These are phyloP conservation scores for Burhinus oedicnemus DNA, from an alignment of 2,113 vertebrate species.

Conservation along the genomic window DNA sequence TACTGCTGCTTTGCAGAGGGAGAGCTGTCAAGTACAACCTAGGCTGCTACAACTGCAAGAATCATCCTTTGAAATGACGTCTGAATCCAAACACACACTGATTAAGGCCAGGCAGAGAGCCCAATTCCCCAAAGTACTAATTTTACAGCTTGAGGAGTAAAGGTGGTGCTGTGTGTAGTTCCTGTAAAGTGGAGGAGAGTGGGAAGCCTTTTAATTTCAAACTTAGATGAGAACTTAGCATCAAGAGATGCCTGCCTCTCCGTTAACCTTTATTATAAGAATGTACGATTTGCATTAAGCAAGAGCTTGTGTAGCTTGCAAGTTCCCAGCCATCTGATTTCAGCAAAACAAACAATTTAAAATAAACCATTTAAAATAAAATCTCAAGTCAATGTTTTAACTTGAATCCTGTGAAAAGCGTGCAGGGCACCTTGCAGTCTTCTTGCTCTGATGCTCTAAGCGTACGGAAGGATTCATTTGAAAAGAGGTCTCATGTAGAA, in stretches of 20 bases:
- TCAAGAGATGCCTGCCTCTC: neutral
- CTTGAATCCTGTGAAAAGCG: conserved; percentile 27
- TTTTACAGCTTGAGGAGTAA: conserved; percentile 40
- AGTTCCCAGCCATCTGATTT: neutral
- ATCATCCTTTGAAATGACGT: neutral
- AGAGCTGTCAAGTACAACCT: conserved; percentile 19
- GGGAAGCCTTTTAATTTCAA: conserved; percentile 29
- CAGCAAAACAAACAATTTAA: conserved; percentile 16
- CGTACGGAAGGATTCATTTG: neutral
- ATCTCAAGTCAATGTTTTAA: conserved; percentile 28
- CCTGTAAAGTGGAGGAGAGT: neutral
- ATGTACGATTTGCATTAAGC: conserved; percentile 11
- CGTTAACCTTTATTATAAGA: conserved; percentile 10
- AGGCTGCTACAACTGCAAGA: conserved; percentile 16
- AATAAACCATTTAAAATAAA: conserved; percentile 27
- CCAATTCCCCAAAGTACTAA: conserved; percentile 36
- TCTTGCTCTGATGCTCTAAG: conserved; percentile 21
- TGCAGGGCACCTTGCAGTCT: neutral
- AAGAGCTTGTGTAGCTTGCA: neutral
- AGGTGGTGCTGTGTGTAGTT: neutral
- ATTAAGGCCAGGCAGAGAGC: conserved; percentile 42
- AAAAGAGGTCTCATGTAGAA: neutral
- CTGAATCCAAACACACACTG: conserved; percentile 38
- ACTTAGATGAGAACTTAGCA: conserved; percentile 28
- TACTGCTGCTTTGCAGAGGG: neutral